phyloP scores from a whole-genome alignment of 2,888 invertebrate species.

The Congeria kusceri region DNA sequence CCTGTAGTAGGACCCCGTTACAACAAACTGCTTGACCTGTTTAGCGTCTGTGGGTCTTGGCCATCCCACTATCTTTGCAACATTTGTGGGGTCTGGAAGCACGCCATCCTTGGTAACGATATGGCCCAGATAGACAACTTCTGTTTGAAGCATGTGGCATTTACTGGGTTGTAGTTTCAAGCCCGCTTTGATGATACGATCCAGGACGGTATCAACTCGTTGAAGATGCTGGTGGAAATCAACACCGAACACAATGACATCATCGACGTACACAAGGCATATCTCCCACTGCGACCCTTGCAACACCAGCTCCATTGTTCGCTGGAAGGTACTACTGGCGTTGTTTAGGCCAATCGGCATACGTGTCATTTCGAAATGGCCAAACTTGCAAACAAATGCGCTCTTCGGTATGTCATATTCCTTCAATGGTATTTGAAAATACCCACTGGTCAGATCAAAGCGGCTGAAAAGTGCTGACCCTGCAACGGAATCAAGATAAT shows the following conservation, averaged over 20 bases:
- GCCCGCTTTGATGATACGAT: constrained; percentile 9
- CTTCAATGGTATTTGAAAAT: constrained; percentile 11
- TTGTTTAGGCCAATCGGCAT: constrained; percentile 19
- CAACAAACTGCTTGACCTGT: constrained; percentile 31
- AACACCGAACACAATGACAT: constrained; percentile 19
- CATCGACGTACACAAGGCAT: constrained; percentile 34
- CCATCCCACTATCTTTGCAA: constrained; percentile 24
- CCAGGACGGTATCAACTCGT: constrained; percentile 15
- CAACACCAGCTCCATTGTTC: constrained; percentile 20
- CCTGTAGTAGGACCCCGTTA: constrained; percentile 23
- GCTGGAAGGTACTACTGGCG: neutral
- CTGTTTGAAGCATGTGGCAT: constrained; percentile 21
- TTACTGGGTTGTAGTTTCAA: constrained; percentile 24
- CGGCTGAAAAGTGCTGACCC: neutral
- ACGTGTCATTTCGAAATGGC: neutral
- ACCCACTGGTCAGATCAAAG: constrained; percentile 1
- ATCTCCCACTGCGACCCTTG: constrained; percentile 20
- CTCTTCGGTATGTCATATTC: constrained; percentile 8
- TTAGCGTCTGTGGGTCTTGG: constrained; percentile 15
- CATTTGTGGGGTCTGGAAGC: constrained; percentile 20
- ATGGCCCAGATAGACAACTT: constrained; percentile 31
- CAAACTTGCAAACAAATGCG: constrained; percentile 18
- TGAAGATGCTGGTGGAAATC: constrained; percentile 21
- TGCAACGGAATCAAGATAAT: constrained; percentile 6
- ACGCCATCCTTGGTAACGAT: constrained; percentile 25